Evolutionary conservation across 2,113 vertebrate genomes (phyloP), one percentile per base, ranked within the genome.

Genomic region (Chunga burmeisteri): DNA sequence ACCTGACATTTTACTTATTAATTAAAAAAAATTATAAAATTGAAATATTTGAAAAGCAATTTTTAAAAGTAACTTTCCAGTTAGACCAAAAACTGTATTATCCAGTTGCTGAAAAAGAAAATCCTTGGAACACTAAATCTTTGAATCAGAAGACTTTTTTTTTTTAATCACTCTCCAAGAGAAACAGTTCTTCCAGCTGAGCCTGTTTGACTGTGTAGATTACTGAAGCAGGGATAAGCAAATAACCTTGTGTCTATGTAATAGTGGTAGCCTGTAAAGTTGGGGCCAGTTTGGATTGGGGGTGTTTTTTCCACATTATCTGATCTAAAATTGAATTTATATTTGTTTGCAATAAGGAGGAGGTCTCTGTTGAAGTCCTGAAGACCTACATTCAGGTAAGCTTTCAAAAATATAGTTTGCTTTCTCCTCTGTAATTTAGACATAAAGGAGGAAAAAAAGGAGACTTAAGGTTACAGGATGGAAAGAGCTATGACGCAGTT

Each of bases 341-440:
- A 53, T 95, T 91, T 96, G 81, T 97, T 92, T 88, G 21, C 47
- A 53, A 97, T 68, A 94, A 99, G 99, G 99, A 99, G 96, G 98
- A 99, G 91, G 98, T 99, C 87, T 99, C 98, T 56, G 97, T 99
- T 94, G 98, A 99, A 36, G 98, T 99, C 91, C 96, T 99, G 44
- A 99, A 99, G 96, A 97, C 98, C 9, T 99, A 99, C 84, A 98
- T 99, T 97, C 98, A 98, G 98, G 98, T 99, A 98, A 98, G 93
- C 72, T 88, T 94, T 95, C 53, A 52, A 78, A 83, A 95, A 75
- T 70, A 50, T 0, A 26, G 16, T 53, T 90, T 81, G 27, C 30
- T 84, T 93, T 91, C 19, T 82, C 10, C 70, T 36, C 32, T 36
- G 19, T 85, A n/a, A 78, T 70, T 89, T 50, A 82, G 29, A 62